Evolutionary conservation across 2,888 invertebrate species (phyloP), one percentile per base, ranked within the genome.

Genomic region (Acronicta alni): DNA sequence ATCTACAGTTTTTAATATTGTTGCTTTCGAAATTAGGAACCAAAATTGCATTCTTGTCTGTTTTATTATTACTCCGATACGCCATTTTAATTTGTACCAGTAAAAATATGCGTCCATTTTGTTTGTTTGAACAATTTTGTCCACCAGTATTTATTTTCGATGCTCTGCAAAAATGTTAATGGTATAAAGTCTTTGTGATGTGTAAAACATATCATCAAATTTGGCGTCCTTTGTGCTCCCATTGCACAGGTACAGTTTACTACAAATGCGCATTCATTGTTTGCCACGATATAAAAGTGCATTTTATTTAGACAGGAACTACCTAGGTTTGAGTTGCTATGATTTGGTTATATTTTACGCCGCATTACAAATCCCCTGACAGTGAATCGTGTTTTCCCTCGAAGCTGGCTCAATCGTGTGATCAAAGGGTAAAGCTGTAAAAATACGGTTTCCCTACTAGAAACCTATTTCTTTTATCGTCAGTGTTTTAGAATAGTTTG

Each of bases 321-420:
- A n/a, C n/a, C n/a, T 52, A 39, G 60, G 47, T 73, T 67, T 64
- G 73, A 72, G 60, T 43, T 57, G 42, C 51, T 65, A 48, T 72
- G 69, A 74, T 68, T 73, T 66, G 62, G 69, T 76, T 74, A 65
- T 66, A 66, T 58, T 62, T 64, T 67, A 62, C 43, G 53, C 71
- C 58, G 70, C 70, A 64, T 67, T 67, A 62, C 57, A 73, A 77
- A 68, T 79, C 73, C 73, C 76, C 51, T 67, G 73, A 67, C 79
- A 78, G 63, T 67, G 61, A 59, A 67, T 63, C 57, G 52, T 56
- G 66, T 64, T 72, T 67, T 70, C 48, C 66, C 73, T 57, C 51
- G 66, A 64, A 67, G 64, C 60, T 45, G 47, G 26, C 37, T 61
- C 52, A 61, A 72, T 60, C 72, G 59, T 58, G 18, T 48, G 63